Conservation (phyloP, 2,113 vertebrate species). For the Atractosteus spatula region DNA sequence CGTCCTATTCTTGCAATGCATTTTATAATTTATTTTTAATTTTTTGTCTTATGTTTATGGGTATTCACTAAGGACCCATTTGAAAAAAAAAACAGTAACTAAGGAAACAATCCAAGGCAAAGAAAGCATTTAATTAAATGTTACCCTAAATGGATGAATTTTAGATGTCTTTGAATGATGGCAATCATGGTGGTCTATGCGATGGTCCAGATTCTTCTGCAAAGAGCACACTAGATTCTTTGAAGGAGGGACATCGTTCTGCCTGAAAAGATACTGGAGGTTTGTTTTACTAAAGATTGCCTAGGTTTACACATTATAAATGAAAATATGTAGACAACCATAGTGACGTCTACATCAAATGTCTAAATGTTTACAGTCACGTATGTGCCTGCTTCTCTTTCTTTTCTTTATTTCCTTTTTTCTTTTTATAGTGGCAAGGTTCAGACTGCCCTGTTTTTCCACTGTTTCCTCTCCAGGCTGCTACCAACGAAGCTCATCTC, state of each 20-base stretch:
- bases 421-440: slow-evolving; percentile 21
- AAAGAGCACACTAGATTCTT: slow-evolving; percentile 28
- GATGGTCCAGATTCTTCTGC: slow-evolving; percentile 5
- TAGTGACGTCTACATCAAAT: slow-evolving; percentile 5
- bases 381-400: slow-evolving; percentile 10
- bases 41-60: slow-evolving; percentile 21
- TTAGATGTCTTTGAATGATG: slow-evolving; percentile 20
- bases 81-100: background rate
- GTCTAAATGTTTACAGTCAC: slow-evolving; percentile 8
- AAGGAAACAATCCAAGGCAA: slow-evolving; percentile 12
- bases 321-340: slow-evolving; percentile 8
- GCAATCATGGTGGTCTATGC: slow-evolving; percentile 30
- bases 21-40: background rate
- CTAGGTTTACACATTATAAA: slow-evolving; percentile 18
- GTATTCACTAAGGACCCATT: slow-evolving; percentile 21
- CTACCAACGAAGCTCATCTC: slow-evolving; percentile 74
- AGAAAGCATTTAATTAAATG: slow-evolving; percentile 15
- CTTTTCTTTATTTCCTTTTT: slow-evolving; percentile 26
- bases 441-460: slow-evolving; percentile 49
- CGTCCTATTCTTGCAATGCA: too few relatives aligned
- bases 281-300: slow-evolving; percentile 17
- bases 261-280: slow-evolving; percentile 19
- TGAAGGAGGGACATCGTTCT: slow-evolving; percentile 25
- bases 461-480: slow-evolving; percentile 59
- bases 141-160: slow-evolving; percentile 20